These are phyloP conservation scores for Ylistrum balloti DNA, from an alignment of 1,140 invertebrate species.

Conservation along the genomic window DNA sequence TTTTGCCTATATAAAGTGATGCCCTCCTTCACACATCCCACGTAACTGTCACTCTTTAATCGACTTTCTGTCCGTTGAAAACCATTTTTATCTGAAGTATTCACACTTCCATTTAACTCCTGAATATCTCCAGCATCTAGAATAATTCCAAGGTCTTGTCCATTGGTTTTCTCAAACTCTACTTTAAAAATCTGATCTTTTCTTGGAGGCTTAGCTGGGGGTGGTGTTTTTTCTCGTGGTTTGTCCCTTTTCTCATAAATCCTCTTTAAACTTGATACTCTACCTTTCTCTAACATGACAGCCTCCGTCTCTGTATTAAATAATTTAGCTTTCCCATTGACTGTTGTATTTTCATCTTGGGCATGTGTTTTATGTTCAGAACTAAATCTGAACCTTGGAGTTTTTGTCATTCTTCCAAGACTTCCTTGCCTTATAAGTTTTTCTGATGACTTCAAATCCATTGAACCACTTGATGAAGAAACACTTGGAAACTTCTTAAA, in stretches of 20 bases:
- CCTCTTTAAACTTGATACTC: slow-evolving; percentile 11
- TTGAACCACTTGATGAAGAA: slow-evolving; percentile 24
- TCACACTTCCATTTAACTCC: not conserved
- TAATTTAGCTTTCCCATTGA: not conserved
- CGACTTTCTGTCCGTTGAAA: not conserved
- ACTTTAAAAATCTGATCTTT: slow-evolving; percentile 72
- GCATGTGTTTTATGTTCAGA: not conserved
- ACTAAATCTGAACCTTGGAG: slow-evolving; percentile 4
- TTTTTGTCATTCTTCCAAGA: slow-evolving; percentile 44
- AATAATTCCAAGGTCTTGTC: slow-evolving; percentile 67
- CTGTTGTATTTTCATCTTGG: not conserved
- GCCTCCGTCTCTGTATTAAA: not conserved
- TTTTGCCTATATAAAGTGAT: slow-evolving; percentile 32
- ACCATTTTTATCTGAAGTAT: slow-evolving; percentile 18
- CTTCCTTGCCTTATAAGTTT: slow-evolving; percentile 48
- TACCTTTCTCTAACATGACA: slow-evolving; percentile 34
- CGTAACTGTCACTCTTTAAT: slow-evolving; percentile 2
- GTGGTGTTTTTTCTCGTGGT: slow-evolving; percentile 59
- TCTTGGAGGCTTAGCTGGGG: slow-evolving; percentile 72
- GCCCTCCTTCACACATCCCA: slow-evolving; percentile 9
- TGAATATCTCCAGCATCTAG: slow-evolving; percentile 49
- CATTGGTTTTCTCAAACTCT: slow-evolving; percentile 55
- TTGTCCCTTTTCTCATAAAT: slow-evolving; percentile 46
- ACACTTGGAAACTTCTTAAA: slow-evolving; percentile 50
- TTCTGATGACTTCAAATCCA: slow-evolving; percentile 38